phyloP scores from a whole-genome alignment of 2,888 invertebrate species.

The Agriotes lineatus region DNA sequence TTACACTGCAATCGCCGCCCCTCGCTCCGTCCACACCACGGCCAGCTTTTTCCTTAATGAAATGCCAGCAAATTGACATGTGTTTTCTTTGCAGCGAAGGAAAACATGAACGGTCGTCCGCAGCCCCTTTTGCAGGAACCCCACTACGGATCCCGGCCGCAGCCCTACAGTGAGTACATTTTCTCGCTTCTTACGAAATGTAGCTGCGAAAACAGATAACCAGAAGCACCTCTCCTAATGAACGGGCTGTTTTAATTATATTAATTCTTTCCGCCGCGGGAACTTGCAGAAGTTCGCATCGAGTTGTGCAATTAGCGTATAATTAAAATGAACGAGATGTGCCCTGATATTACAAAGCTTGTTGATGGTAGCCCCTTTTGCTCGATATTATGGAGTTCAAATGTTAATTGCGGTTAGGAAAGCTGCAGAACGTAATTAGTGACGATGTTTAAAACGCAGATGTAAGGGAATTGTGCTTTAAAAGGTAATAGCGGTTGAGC shows the following conservation, averaged over 20 bases:
- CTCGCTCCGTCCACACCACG: neutral
- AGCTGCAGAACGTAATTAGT: no score
- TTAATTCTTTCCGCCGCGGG: slow-evolving; percentile 30
- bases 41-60: neutral
- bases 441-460: no score
- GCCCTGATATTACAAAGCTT: no score
- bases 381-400: no score
- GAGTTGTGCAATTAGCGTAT: slow-evolving; percentile 33
- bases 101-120: slow-evolving; percentile 71
- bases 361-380: no score
- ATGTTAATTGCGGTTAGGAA: no score
- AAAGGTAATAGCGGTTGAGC: no score
- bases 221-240: slow-evolving; percentile 6
- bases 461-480: no score
- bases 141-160: slow-evolving; percentile 88
- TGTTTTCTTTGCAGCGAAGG: slow-evolving; percentile 64
- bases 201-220: neutral
- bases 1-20: neutral
- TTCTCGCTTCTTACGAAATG: neutral
- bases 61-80: neutral
- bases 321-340: slow-evolving; percentile 25
- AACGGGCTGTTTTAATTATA: slow-evolving; percentile 27
- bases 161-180: slow-evolving; percentile 86
- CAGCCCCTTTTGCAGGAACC: slow-evolving; percentile 91
- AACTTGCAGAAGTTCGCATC: slow-evolving; percentile 3